phyloP scores from a whole-genome alignment of 2,797 vertebrate species.

The Aulostomus chinensis region DNA sequence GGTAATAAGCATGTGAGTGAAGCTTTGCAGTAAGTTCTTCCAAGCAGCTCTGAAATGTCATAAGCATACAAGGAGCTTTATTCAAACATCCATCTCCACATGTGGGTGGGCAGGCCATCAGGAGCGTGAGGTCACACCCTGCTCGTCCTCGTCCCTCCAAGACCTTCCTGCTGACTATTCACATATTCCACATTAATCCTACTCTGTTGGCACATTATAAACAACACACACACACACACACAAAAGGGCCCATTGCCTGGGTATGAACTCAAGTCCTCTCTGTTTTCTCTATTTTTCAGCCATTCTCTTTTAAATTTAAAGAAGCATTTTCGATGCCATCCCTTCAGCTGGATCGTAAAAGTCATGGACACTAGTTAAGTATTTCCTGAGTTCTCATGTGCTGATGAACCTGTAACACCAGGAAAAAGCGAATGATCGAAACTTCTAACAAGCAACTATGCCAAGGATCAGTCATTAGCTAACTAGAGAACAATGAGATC shows the following conservation, averaged over 20 bases:
- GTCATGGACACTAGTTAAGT: constrained; percentile 3
- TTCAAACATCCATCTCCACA: constrained; percentile 50
- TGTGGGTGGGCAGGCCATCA: constrained; percentile 36
- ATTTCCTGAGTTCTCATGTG: constrained; percentile 25
- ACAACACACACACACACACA: no score
- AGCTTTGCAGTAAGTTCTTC: constrained; percentile 48
- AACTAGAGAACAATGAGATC: constrained; percentile 69
- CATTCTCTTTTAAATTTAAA: neutral
- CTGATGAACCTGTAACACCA: constrained; percentile 38
- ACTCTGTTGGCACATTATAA: constrained; percentile 2
- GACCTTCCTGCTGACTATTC: constrained; percentile 53
- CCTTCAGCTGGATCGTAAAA: constrained; percentile 12
- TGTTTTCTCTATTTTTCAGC: neutral
- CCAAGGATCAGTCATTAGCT: constrained; percentile 64
- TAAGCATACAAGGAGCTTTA: constrained; percentile 44
- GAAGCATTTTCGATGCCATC: neutral
- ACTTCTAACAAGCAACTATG: constrained; percentile 33
- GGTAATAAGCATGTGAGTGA: constrained; percentile 11
- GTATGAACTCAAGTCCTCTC: neutral
- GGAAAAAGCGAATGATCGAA: constrained; percentile 43
- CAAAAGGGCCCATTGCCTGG: no score
- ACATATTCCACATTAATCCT: constrained; percentile 47
- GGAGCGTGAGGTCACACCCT: constrained; percentile 46
- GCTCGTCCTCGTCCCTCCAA: constrained; percentile 30
- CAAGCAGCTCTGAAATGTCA: constrained; percentile 44